A percentile compares a stretch with the other conserved stretches of the same genome.
Conservation (phyloP, 2,888 invertebrate species). For the Zaprionus lineosus region DNA sequence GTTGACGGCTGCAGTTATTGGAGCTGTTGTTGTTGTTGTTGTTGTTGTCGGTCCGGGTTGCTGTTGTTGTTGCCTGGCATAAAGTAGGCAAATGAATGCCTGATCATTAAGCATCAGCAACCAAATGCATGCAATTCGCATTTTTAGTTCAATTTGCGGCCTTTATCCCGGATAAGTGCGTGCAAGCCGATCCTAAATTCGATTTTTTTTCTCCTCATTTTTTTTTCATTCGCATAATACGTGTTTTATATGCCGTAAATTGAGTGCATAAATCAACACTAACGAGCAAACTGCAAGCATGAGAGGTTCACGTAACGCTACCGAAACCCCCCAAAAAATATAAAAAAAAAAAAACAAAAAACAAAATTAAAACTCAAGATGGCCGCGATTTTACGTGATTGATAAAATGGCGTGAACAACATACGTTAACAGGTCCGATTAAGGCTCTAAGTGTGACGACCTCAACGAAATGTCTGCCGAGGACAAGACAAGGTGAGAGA, state of each 20-base stretch:
- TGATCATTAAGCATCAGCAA: slow-evolving; percentile 71
- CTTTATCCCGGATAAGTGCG: slow-evolving; percentile 55
- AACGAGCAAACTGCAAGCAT: slow-evolving; percentile 50
- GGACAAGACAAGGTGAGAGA: too few species aligned
- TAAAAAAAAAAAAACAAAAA: slow-evolving; percentile 7
- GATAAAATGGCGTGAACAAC: slow-evolving; percentile 63
- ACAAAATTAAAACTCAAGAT: slow-evolving; percentile 40
- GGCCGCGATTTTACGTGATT: slow-evolving; percentile 71
- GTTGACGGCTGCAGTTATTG: too few species aligned
- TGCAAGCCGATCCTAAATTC: slow-evolving; percentile 39
- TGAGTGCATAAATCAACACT: slow-evolving; percentile 62
- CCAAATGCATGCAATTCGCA: slow-evolving; percentile 72
- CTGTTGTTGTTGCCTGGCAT: slow-evolving; percentile 41
- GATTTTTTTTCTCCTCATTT: slow-evolving; percentile 1
- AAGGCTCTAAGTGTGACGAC: slow-evolving; percentile 25
- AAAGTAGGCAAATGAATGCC: slow-evolving; percentile 65
- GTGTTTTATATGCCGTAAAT: slow-evolving; percentile 54
- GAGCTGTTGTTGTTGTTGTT: slow-evolving; percentile 39
- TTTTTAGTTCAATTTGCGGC: slow-evolving; percentile 71
- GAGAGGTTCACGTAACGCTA: slow-evolving; percentile 37
- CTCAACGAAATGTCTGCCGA: slow-evolving; percentile 21
- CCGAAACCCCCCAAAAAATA: slow-evolving; percentile 20
- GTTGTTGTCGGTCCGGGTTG: slow-evolving; percentile 18
- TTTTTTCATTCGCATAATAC: slow-evolving; percentile 37
- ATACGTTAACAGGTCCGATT: slow-evolving; percentile 9